Evolutionary conservation across 1,140 invertebrate genomes (phyloP).

Genomic region (Pseudobourletiella spinata): DNA sequence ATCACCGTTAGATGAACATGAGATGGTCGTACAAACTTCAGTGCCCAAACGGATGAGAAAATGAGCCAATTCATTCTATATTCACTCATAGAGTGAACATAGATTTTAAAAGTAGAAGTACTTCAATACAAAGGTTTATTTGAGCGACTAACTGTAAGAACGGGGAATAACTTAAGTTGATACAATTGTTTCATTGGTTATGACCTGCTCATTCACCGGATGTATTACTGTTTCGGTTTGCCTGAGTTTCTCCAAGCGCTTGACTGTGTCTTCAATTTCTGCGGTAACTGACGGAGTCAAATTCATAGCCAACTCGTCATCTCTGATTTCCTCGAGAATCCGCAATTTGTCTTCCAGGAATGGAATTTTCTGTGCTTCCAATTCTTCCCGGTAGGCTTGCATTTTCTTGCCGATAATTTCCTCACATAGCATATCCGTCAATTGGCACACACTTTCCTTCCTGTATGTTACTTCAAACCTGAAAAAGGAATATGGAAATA

Average conservation of each 20-base stretch:
- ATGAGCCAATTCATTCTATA: no score
- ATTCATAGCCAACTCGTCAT: constrained; percentile 24
- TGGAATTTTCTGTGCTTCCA: constrained; percentile 29
- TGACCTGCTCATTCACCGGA: constrained; percentile 4
- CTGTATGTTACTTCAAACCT: constrained; percentile 9
- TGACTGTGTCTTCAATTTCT: constrained; percentile 24
- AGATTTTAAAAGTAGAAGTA: no score
- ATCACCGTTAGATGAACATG: no score
- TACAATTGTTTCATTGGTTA: background rate
- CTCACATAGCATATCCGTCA: constrained; percentile 28
- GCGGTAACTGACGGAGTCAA: constrained; percentile 22
- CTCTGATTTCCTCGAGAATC: constrained; percentile 21
- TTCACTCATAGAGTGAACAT: no score
- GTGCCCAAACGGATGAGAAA: no score
- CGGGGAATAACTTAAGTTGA: no score
- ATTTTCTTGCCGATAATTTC: constrained; percentile 23
- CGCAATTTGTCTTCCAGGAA: constrained; percentile 31
- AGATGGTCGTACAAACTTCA: no score
- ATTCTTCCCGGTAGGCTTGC: constrained; percentile 21
- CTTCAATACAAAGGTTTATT: no score
- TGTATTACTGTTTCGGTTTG: constrained; percentile 11
- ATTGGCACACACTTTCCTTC: background rate
- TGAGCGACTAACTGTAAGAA: no score
- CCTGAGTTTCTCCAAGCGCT: constrained; percentile 11
- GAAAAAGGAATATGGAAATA: background rate